These are phyloP conservation scores for Echinops telfairi DNA, from an alignment of 2,113 vertebrate genomes.

Conservation along the genomic window DNA sequence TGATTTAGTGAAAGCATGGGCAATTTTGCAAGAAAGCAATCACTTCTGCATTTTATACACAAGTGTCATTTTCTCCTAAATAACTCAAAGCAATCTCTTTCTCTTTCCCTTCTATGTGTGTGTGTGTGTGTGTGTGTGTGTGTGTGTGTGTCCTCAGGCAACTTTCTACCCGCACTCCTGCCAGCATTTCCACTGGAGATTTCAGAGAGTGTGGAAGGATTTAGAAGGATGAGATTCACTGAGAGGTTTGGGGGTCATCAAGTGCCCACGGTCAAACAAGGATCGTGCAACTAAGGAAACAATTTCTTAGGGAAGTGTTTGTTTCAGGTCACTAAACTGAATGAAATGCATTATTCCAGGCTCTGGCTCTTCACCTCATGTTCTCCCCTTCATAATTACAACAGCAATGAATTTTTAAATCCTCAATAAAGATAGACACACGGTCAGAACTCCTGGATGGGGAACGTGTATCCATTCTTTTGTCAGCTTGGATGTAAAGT, in stretches of 20 bases:
- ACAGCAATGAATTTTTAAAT: background rate
- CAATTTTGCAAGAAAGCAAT: conserved; percentile 35
- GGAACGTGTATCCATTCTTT: background rate
- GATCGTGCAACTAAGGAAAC: conserved; percentile 18
- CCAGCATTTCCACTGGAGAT: conserved; percentile 39
- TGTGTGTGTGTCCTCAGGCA: background rate
- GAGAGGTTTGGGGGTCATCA: conserved; percentile 20
- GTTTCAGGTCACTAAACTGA: conserved; percentile 42
- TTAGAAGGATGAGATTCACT: conserved; percentile 38
- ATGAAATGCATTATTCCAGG: conserved; percentile 15
- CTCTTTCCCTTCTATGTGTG: background rate
- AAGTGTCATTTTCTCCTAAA: conserved; percentile 16
- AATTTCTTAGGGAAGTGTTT: conserved; percentile 41
- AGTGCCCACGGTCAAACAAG: conserved; percentile 38
- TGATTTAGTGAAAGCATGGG: background rate
- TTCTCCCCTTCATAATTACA: conserved; percentile 13
- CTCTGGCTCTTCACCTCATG: conserved; percentile 16
- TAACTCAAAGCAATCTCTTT: conserved; percentile 16
- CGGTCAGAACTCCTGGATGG: background rate
- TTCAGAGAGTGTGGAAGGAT: conserved; percentile 10
- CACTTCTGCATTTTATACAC: conserved; percentile 45
- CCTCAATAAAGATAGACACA: background rate
- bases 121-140: background rate
- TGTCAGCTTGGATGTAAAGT: background rate
- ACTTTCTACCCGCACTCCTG: background rate